These are phyloP conservation scores for Harpagifer antarcticus DNA, from an alignment of 2,797 vertebrate species.

Conservation along the genomic window DNA sequence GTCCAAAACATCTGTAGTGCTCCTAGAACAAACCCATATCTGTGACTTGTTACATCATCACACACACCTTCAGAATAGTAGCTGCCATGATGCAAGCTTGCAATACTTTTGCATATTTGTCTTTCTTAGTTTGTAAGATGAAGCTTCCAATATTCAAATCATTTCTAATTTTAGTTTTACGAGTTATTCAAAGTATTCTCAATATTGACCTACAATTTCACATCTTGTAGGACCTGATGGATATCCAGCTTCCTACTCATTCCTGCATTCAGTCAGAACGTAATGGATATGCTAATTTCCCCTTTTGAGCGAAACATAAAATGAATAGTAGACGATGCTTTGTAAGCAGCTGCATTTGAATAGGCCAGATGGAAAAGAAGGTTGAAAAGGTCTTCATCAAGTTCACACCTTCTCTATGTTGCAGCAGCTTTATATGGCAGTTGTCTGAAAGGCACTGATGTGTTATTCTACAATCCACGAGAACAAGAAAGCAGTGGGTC, in stretches of 20 bases:
- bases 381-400: constrained; percentile 29
- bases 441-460: constrained; percentile 60
- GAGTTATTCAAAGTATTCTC: neutral
- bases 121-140: neutral
- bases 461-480: constrained; percentile 46
- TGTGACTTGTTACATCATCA: no score
- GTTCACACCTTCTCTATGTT: constrained; percentile 47
- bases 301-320: neutral
- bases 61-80: no score
- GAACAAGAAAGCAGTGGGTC: constrained; percentile 34
- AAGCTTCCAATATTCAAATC: neutral
- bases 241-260: neutral
- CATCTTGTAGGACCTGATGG: neutral
- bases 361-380: constrained; percentile 18
- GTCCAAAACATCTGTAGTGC: no score
- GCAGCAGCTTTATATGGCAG: constrained; percentile 45
- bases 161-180: no score
- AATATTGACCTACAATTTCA: no score
- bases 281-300: constrained; percentile 1
- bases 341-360: constrained; percentile 22
- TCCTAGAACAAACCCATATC: no score
- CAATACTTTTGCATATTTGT: no score
- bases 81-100: no score
- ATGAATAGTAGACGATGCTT: neutral
- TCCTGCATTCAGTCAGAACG: neutral